Conservation (phyloP, 2,888 invertebrate genomes). For the Callinectes sapidus region DNA sequence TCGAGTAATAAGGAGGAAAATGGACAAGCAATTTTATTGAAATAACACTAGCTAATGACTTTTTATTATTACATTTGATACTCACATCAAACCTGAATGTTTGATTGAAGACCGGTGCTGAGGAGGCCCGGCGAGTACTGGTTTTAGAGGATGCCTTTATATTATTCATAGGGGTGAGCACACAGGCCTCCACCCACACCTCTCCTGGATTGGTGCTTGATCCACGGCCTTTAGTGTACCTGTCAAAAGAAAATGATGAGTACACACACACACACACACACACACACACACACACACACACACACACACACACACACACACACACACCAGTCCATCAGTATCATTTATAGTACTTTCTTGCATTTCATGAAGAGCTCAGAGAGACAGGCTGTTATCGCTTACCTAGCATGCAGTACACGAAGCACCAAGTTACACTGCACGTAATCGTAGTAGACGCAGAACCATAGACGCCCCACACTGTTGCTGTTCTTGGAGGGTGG, state of each 20-base stretch:
- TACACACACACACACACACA: conserved; percentile 27
- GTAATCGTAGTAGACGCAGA: conserved; percentile 65
- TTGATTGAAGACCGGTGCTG: conserved; percentile 68
- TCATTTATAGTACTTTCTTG: neutral
- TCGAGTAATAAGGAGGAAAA: neutral
- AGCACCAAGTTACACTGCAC: conserved; percentile 50
- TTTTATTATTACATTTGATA: neutral
- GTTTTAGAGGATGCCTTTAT: conserved; percentile 63
- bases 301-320: conserved; percentile 13
- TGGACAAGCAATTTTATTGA: neutral
- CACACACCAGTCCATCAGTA: neutral
- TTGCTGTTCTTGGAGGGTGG: conserved; percentile 51
- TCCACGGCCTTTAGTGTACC: conserved; percentile 65
- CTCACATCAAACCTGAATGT: conserved; percentile 62
- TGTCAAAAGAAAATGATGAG: neutral
- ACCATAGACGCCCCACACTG: conserved; percentile 65
- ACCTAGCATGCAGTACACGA: conserved; percentile 68
- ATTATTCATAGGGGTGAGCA: conserved; percentile 64
- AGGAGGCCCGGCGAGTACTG: conserved; percentile 54
- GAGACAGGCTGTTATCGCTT: neutral
- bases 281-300: conserved; percentile 18
- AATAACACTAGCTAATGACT: neutral
- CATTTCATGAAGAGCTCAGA: neutral
- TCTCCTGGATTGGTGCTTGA: conserved; percentile 63
- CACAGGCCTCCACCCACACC: conserved; percentile 66